Conservation (phyloP, 2,888 invertebrate genomes). For the Hyposoter didymator region DNA sequence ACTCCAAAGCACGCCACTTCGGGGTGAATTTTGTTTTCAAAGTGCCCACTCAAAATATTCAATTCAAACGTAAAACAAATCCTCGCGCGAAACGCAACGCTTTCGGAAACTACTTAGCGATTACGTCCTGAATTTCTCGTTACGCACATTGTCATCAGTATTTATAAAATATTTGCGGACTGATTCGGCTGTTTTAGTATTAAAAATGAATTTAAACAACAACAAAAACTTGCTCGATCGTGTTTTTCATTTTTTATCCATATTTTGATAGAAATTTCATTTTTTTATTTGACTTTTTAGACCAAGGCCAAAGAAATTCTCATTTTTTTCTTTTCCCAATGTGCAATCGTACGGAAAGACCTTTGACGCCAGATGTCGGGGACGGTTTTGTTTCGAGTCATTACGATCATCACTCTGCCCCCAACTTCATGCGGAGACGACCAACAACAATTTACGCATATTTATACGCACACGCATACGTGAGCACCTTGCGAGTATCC, state of each 20-base stretch:
- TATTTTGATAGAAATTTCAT: neutral
- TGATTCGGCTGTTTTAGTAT: no score
- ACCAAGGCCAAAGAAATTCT: neutral
- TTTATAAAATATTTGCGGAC: no score
- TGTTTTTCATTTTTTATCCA: neutral
- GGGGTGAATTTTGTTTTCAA: neutral
- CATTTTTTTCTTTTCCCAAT: neutral
- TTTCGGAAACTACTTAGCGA: neutral
- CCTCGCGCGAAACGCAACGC: neutral
- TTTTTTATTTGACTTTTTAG: neutral
- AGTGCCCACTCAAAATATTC: neutral
- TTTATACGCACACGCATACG: neutral
- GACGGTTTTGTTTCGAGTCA: constrained; percentile 80
- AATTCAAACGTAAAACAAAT: neutral
- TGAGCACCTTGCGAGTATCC: constrained; percentile 23
- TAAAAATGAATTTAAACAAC: no score
- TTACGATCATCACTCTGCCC: constrained; percentile 80
- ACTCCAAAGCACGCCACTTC: neutral
- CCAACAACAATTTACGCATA: constrained; percentile 7
- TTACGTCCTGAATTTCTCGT: neutral
- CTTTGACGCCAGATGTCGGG: constrained; percentile 82
- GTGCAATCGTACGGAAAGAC: constrained; percentile 67
- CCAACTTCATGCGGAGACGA: constrained; percentile 64
- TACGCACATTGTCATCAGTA: no score
- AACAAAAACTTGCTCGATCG: neutral